Conservation (phyloP, 1,140 invertebrate species). For the Nasonia vitripennis region DNA sequence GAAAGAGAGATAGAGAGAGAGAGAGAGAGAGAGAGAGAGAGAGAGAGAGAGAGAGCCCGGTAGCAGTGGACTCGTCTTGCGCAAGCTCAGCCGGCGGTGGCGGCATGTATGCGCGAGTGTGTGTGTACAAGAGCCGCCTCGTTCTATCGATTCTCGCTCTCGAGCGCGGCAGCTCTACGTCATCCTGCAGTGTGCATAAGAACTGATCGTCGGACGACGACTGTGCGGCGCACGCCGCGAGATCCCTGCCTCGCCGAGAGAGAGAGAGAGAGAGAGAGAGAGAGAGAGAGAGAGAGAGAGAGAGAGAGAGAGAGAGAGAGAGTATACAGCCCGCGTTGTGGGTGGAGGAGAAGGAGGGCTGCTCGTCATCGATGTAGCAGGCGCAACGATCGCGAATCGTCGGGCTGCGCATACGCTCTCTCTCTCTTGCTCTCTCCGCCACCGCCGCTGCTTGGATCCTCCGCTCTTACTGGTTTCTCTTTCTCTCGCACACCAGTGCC, state of each 20-base stretch:
- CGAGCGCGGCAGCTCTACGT: neutral
- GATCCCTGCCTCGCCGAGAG: neutral
- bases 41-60: neutral
- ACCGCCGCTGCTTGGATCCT: neutral
- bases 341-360: neutral
- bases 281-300: too few relatives aligned
- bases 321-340: too few relatives aligned
- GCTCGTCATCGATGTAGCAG: slow-evolving; percentile 12
- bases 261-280: too few relatives aligned
- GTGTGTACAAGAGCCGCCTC: neutral
- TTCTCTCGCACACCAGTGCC: slow-evolving; percentile 29
- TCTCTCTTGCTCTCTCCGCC: neutral
- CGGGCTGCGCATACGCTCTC: slow-evolving; percentile 9
- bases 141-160: slow-evolving; percentile 28
- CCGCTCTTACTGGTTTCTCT: neutral
- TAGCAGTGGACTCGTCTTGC: slow-evolving; percentile 12
- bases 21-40: too few relatives aligned
- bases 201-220: neutral
- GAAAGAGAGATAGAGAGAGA: too few relatives aligned
- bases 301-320: too few relatives aligned
- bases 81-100: neutral
- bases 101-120: neutral
- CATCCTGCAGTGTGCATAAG: neutral
- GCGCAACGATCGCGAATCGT: slow-evolving; percentile 24
- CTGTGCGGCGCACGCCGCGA: neutral